A percentile compares a stretch with the other conserved stretches of the same genome.
Conservation (phyloP, 2,797 vertebrate genomes). For the Sebastes ruberrimus region DNA sequence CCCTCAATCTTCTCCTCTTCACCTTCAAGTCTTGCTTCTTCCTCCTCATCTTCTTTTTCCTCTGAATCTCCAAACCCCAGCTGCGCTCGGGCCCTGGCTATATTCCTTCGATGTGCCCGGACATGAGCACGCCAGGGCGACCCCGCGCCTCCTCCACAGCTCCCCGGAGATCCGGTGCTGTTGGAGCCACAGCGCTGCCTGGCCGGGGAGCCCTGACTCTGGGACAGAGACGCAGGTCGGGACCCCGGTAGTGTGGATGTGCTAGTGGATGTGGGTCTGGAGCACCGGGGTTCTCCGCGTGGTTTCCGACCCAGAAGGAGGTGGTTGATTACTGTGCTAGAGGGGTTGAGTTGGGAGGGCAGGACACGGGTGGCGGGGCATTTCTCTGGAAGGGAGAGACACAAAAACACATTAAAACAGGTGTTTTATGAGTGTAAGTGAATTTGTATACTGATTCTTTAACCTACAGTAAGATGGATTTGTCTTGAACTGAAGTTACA, state of each 20-base stretch:
- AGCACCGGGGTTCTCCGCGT: conserved; percentile 73
- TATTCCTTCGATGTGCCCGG: conserved; percentile 89
- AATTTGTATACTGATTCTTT: background rate
- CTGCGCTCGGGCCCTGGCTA: conserved; percentile 86
- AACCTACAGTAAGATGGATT: background rate
- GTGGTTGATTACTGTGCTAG: conserved; percentile 93
- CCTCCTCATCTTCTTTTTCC: conserved; percentile 44
- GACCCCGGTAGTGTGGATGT: conserved; percentile 58
- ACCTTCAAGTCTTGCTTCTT: conserved; percentile 48
- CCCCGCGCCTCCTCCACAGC: conserved; percentile 79
- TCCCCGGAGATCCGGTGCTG: conserved; percentile 73
- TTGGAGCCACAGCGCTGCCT: conserved; percentile 75
- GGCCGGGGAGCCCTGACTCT: conserved; percentile 79
- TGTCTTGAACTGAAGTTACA: background rate
- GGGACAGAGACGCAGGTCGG: conserved; percentile 24
- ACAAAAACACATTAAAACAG: background rate
- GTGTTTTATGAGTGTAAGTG: background rate
- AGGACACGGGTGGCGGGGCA: conserved; percentile 92
- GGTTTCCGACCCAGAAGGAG: conserved; percentile 93
- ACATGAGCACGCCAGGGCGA: conserved; percentile 95
- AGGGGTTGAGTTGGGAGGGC: conserved; percentile 92
- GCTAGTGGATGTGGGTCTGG: conserved; percentile 80
- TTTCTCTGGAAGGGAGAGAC: conserved; percentile 84
- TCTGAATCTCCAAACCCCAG: conserved; percentile 86
- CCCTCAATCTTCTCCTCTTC: conserved; percentile 43